These are phyloP conservation scores for Cichlasoma orientale DNA, from an alignment of 2,797 vertebrate genomes.

Conservation along the genomic window DNA sequence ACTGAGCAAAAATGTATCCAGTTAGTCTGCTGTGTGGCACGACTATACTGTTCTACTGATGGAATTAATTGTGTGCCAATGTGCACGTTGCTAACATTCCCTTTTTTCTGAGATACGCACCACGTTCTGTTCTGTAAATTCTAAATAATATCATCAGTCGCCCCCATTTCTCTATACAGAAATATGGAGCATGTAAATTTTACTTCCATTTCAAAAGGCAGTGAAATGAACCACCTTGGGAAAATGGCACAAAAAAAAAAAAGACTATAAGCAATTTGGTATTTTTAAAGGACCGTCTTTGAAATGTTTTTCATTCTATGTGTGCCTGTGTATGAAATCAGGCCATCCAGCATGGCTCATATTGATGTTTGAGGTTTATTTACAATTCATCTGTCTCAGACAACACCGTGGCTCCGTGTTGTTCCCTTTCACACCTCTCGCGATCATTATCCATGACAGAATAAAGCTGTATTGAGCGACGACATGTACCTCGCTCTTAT, in stretches of 20 bases:
- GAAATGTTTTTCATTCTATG: constrained; percentile 12
- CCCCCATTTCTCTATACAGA: neutral
- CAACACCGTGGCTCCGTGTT: constrained; percentile 6
- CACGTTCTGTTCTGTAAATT: neutral
- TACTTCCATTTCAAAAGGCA: neutral
- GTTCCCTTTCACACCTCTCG: constrained; percentile 30
- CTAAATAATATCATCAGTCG: neutral
- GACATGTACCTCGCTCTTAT: constrained; percentile 35
- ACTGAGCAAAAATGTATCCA: neutral
- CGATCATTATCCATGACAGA: constrained; percentile 52
- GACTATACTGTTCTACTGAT: neutral
- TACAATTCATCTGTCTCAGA: constrained; percentile 38
- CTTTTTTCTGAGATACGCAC: neutral
- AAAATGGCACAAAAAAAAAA: neutral
- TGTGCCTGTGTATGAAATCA: constrained; percentile 10
- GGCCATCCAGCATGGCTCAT: constrained; percentile 19
- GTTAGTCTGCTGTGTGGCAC: no score
- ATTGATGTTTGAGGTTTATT: constrained; percentile 42
- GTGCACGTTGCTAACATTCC: neutral
- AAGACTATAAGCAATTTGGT: neutral
- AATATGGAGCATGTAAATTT: neutral
- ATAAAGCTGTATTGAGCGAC: constrained; percentile 49
- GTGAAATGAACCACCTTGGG: neutral
- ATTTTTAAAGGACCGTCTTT: constrained; percentile 1
- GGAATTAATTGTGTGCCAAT: neutral